These are phyloP conservation scores for Enteromius thamalakanensis DNA, from an alignment of 2,797 vertebrate species.

Conservation along the genomic window DNA sequence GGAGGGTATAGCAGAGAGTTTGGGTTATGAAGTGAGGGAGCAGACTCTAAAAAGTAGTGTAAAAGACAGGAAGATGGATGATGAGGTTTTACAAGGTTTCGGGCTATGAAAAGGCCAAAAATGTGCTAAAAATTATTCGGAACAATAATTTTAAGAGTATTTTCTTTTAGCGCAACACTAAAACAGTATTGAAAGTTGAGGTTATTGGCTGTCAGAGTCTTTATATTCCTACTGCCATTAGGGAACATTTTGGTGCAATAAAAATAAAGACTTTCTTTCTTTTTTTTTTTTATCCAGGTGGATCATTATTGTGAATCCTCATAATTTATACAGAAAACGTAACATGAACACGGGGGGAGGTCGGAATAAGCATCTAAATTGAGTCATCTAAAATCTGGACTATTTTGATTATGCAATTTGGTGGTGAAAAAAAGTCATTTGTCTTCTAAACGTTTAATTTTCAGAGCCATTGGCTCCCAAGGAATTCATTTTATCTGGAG, in stretches of 20 bases:
- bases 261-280: background rate
- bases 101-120: background rate
- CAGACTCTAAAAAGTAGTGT: slow-evolving; percentile 8
- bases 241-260: background rate
- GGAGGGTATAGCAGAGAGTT: background rate
- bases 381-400: slow-evolving; percentile 5
- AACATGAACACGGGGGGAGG: background rate
- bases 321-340: background rate
- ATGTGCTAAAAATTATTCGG: background rate
- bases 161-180: background rate
- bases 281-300: background rate
- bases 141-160: background rate
- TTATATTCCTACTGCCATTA: background rate
- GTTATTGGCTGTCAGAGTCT: background rate
- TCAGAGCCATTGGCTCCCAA: slow-evolving; percentile 34
- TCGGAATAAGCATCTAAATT: slow-evolving; percentile 6
- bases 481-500: slow-evolving; percentile 36
- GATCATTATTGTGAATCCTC: background rate
- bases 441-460: slow-evolving; percentile 42
- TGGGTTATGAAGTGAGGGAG: background rate
- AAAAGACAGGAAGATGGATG: background rate
- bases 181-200: background rate
- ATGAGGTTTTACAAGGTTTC: slow-evolving; percentile 5
- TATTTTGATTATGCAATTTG: slow-evolving; percentile 41
- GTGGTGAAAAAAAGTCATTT: slow-evolving; percentile 30